Percentiles rank a stretch among this genome's conserved stretches.
Evolutionary conservation across 2,113 vertebrate genomes (phyloP).

Genomic region (Herpetotheres cachinnans): DNA sequence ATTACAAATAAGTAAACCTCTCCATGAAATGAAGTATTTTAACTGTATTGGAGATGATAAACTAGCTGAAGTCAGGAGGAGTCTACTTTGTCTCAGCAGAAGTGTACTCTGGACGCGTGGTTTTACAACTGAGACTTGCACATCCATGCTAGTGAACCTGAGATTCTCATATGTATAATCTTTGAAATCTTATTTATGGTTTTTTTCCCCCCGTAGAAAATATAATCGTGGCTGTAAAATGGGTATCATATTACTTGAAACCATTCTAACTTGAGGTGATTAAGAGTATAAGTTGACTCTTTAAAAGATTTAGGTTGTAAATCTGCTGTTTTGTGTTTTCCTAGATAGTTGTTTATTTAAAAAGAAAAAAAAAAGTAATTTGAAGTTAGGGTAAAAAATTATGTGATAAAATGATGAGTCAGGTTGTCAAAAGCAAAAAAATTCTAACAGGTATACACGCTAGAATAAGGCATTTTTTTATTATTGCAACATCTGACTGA

Average conservation of each 20-base stretch:
- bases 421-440: constrained; percentile 53
- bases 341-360: constrained; percentile 25
- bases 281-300: neutral
- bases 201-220: neutral
- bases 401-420: constrained; percentile 68
- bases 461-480: constrained; percentile 60
- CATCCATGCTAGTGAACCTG: neutral
- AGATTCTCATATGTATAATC: neutral
- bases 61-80: neutral
- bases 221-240: neutral
- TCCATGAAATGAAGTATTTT: neutral
- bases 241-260: neutral
- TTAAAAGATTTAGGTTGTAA: neutral
- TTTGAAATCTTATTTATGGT: neutral
- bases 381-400: constrained; percentile 57
- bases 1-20: neutral
- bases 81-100: neutral
- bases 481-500: constrained; percentile 69
- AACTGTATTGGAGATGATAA: neutral
- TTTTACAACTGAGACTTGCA: neutral
- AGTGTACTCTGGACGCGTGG: neutral
- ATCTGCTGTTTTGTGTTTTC: neutral
- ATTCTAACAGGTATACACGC: constrained; percentile 28
- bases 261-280: neutral
- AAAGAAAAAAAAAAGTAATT: constrained; percentile 2